These are phyloP conservation scores for Leucoma salicis DNA, from an alignment of 2,888 invertebrate genomes.

Conservation along the genomic window DNA sequence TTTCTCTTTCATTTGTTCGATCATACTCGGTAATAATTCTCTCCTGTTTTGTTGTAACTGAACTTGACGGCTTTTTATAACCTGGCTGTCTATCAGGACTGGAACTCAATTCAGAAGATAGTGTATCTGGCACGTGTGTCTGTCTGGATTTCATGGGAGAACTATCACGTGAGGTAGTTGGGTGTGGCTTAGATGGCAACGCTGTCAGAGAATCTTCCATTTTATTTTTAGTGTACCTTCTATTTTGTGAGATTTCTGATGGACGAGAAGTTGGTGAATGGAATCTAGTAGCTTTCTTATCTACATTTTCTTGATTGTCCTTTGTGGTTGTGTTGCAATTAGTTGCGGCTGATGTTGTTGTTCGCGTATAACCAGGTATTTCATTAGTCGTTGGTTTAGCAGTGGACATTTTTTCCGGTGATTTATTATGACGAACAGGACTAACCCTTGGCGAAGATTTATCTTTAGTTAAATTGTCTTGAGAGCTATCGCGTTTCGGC, in stretches of 20 bases:
- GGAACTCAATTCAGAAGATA: conserved; percentile 12
- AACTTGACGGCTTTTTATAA: conserved; percentile 25
- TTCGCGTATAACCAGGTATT: conserved; percentile 22
- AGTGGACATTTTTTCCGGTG: conserved; percentile 13
- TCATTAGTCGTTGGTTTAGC: conserved; percentile 11
- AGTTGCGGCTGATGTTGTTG: conserved; percentile 23
- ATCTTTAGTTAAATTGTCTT: conserved; percentile 15
- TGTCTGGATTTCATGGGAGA: conserved; percentile 5
- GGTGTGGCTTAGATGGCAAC: conserved; percentile 9
- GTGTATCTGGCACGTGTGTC: conserved; percentile 13
- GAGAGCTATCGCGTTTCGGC: conserved; percentile 1
- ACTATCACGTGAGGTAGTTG: conserved; percentile 2
- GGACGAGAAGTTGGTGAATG: conserved; percentile 5
- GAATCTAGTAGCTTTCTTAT: conserved; percentile 15
- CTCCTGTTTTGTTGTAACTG: conserved; percentile 31
- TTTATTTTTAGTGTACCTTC: conserved; percentile 5
- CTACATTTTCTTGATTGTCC: conserved; percentile 20
- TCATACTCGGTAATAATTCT: conserved; percentile 22
- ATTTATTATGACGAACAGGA: conserved; percentile 6
- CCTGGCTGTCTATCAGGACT: conserved; percentile 38
- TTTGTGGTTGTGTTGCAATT: conserved; percentile 27
- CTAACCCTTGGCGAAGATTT: conserved; percentile 12
- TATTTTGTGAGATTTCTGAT: conserved; percentile 8
- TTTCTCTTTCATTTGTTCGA: conserved; percentile 17
- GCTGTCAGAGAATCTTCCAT: conserved; percentile 3